Base-by-base conservation (phyloP, 2,888 invertebrate genomes). In the Lasioglossum malachurum region DNA sequence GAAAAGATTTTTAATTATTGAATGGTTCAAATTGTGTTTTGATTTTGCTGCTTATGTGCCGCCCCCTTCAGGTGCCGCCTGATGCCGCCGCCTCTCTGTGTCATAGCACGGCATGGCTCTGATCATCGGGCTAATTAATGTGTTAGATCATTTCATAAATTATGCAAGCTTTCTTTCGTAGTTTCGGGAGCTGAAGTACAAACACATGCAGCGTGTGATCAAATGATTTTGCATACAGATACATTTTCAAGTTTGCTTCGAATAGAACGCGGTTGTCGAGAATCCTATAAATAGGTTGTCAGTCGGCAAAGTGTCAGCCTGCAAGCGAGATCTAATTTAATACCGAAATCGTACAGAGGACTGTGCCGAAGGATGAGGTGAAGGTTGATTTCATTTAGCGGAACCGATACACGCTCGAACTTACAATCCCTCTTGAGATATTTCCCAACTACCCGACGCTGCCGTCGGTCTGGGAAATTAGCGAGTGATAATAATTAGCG, bases 401-500 rank as follows among this genome's bases (percentile, higher is more conserved):
- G 31, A 31, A 64, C 64, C 64, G 31, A 67, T 67, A 67, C 67
- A 67, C 67, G 31, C 19, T 35, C 19, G 19, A 23, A 67, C 67
- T 31, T 67, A 35, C 69, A 38, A n/a, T 69, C 69, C 69, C 38
- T 38, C 35, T 41, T 38, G 69, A 69, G 27, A 69, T 67, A 67
- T 80, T 82, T 72, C 60, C 76, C 72, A 80, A 80, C 83, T 75
- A 64, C 57, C 35, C 49, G 44, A 82, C 89, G 88, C 5, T 38
- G 41, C 1, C 38, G 69, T 12, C 12, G 67, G 35, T 90, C 84
- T 83, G 87, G 84, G 87, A 84, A 89, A 88, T 88, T 86, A 91
- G 90, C 73, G 84, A 88, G 85, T 80, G 87, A 90, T 91, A 90
- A 91, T 92, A 91, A 92, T 92, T 92, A 92, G 77, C 86, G 88